Percentiles rank a stretch among this genome's conserved stretches.
Evolutionary conservation across 2,113 vertebrate genomes (phyloP).

Genomic region (Rousettus leschenaultii): DNA sequence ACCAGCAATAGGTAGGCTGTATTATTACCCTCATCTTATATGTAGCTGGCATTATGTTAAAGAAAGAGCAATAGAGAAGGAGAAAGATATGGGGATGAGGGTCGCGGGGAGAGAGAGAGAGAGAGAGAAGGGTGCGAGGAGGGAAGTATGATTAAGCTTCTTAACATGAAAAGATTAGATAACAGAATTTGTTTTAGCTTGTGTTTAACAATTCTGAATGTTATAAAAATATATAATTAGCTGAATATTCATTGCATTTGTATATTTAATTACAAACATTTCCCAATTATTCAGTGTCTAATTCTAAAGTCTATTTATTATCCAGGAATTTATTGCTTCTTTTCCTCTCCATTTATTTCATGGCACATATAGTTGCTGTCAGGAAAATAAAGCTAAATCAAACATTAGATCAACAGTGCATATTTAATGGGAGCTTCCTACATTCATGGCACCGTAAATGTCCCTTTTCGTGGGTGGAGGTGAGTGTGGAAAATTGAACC

Average conservation of each 20-base stretch:
- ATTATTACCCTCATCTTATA: background rate
- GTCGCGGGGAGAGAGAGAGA: background rate
- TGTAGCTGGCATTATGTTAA: background rate
- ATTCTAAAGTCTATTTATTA: background rate
- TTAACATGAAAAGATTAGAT: background rate
- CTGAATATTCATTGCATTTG: background rate
- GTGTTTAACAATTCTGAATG: background rate
- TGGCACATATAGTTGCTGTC: background rate
- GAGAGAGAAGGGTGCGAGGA: background rate
- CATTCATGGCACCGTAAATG: background rate
- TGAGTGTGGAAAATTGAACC: background rate
- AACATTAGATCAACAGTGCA: background rate
- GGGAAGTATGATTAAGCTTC: background rate
- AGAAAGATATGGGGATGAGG: too few species aligned
- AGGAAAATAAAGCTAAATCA: background rate
- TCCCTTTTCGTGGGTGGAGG: background rate
- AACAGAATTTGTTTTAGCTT: background rate
- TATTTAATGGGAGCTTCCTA: background rate
- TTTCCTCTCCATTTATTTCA: background rate
- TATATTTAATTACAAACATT: background rate
- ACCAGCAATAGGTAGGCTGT: too few species aligned
- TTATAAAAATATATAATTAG: background rate
- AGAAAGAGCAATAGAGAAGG: background rate
- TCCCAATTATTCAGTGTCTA: background rate
- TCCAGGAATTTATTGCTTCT: background rate